Percentiles rank a stretch among this genome's conserved stretches.
Evolutionary conservation across 2,113 vertebrate species (phyloP).

Genomic region (Sialia sialis): DNA sequence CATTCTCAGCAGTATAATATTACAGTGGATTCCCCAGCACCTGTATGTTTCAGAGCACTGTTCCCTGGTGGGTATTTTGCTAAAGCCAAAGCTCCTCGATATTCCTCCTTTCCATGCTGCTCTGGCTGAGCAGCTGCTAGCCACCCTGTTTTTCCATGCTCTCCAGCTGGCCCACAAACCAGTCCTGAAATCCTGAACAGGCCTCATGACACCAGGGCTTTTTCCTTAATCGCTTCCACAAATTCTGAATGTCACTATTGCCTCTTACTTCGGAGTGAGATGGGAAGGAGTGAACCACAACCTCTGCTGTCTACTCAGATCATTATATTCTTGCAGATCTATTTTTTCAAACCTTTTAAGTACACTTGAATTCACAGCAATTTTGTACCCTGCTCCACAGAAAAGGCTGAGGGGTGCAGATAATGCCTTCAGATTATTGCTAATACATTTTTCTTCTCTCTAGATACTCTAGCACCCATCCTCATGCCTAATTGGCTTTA

Average conservation of each 20-base stretch:
- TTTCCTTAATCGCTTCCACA: not conserved
- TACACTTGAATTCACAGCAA: not conserved
- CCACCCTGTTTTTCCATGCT: not conserved
- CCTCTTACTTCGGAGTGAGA: not conserved
- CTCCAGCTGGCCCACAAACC: not conserved
- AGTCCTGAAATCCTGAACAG: not conserved
- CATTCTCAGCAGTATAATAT: not conserved
- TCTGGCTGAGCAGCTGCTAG: not conserved
- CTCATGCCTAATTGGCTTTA: not conserved
- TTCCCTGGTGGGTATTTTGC: fast-evolving
- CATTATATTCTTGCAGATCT: not conserved
- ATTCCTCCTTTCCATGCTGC: fast-evolving
- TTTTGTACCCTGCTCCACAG: not conserved
- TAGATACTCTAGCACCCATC: not conserved
- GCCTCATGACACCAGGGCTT: not conserved
- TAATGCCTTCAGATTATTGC: not conserved
- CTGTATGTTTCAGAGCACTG: not conserved
- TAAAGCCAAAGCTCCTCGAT: not conserved
- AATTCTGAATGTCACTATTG: not conserved
- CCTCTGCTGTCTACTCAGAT: not conserved
- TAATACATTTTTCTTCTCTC: not conserved
- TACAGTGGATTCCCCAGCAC: not conserved
- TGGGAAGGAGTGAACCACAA: not conserved
- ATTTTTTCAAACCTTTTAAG: not conserved
- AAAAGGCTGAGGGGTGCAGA: not conserved